phyloP scores from a whole-genome alignment of 2,888 invertebrate species.

The Anthophora plumipes region DNA sequence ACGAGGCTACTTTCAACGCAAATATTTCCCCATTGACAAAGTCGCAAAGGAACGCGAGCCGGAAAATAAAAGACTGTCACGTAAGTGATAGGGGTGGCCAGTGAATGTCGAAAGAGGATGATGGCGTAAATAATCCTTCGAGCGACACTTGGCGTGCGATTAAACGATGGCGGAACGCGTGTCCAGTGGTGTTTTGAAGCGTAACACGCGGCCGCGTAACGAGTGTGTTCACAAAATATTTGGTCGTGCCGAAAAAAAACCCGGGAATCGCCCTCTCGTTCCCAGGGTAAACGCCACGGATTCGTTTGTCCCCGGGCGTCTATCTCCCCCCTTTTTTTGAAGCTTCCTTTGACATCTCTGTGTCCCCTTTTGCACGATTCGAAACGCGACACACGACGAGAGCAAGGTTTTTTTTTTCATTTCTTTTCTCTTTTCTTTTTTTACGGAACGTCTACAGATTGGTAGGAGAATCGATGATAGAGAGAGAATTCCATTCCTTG shows the following conservation, averaged over 20 bases:
- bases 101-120: neutral
- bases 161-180: conserved; percentile 13
- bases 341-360: conserved; percentile 33
- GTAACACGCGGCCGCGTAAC: conserved; percentile 54
- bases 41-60: neutral
- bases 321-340: neutral
- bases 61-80: neutral
- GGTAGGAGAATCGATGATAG: conserved; percentile 31
- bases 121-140: neutral
- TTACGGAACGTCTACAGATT: conserved; percentile 2
- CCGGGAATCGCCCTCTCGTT: conserved; percentile 18
- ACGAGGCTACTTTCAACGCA: too few species aligned
- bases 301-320: conserved; percentile 47
- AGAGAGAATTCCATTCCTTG: neutral
- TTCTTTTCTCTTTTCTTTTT: too few species aligned
- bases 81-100: neutral
- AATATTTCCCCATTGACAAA: too few species aligned
- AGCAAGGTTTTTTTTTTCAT: too few species aligned
- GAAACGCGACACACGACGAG: neutral
- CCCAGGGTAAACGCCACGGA: conserved; percentile 57
- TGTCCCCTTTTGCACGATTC: neutral
- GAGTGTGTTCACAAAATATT: conserved; percentile 69
- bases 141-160: conserved; percentile 16
- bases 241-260: conserved; percentile 35
- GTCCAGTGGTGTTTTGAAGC: conserved; percentile 36